phyloP scores from a whole-genome alignment of 2,888 invertebrate genomes.

The Sylvicola fuscatus region DNA sequence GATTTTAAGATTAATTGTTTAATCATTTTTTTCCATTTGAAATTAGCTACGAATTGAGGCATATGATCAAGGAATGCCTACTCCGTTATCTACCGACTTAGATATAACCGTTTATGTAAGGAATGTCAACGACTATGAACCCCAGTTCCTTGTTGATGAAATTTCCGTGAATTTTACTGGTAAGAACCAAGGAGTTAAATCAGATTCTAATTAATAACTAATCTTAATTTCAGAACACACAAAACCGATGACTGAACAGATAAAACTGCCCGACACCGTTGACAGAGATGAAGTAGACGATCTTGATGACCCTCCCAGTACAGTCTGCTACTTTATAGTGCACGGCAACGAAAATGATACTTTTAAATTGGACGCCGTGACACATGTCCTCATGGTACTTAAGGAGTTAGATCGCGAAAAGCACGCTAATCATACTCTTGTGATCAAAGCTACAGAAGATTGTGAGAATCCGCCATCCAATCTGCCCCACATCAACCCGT shows the following conservation, averaged over 20 bases:
- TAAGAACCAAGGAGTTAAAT: slow-evolving; percentile 12
- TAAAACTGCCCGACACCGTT: slow-evolving; percentile 57
- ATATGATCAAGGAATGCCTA: slow-evolving; percentile 71
- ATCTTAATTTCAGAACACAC: slow-evolving; percentile 25
- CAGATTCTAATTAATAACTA: background rate
- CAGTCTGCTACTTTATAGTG: slow-evolving; percentile 87
- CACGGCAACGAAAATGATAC: slow-evolving; percentile 53
- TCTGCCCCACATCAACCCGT: too few relatives aligned
- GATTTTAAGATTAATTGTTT: background rate
- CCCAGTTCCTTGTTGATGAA: slow-evolving; percentile 57
- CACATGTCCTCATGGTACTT: slow-evolving; percentile 32
- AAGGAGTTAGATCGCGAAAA: slow-evolving; percentile 57
- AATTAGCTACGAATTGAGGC: slow-evolving; percentile 71
- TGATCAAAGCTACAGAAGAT: slow-evolving; percentile 67
- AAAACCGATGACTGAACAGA: slow-evolving; percentile 39
- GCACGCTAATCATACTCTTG: slow-evolving; percentile 41
- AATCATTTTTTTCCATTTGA: background rate
- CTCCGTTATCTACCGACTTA: slow-evolving; percentile 67
- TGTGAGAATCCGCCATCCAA: slow-evolving; percentile 36
- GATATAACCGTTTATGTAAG: slow-evolving; percentile 74
- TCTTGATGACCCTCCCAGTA: slow-evolving; percentile 54
- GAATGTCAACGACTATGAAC: slow-evolving; percentile 76
- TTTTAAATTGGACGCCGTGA: slow-evolving; percentile 49
- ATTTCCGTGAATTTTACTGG: slow-evolving; percentile 53
- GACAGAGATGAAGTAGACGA: slow-evolving; percentile 74